Evolutionary conservation across 2,113 vertebrate genomes (phyloP), one percentile per base, ranked within the genome.

Genomic region (Pelmatolapia mariae): DNA sequence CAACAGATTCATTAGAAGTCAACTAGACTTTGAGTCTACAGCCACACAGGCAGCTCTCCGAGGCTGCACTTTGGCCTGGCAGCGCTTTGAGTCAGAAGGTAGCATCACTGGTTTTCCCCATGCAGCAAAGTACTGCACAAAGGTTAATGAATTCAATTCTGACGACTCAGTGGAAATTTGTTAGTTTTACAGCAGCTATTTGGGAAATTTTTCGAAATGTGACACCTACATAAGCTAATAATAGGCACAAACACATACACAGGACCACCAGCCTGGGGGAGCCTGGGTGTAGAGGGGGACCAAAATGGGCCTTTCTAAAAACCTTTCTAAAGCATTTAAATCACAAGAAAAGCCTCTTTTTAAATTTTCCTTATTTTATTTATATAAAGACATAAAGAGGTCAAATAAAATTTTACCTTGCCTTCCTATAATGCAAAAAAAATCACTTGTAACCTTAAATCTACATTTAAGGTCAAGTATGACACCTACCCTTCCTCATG

Each of bases 1-100:
- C 90, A 94, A 93, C 91, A 52, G 31, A 76, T 36, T 83, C 66
- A 93, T 86, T 81, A n/a, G 18, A 19, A 61, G 33, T 63, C 79
- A 89, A 86, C 22, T 59, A 80, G 38, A 83, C 18, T 31, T 43
- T 40, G 33, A 61, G 26, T 79, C 26, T 59, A 3, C 16, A 66
- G 87, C 24, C 12, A 36, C 16, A 47, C 71, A 76, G 24, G 71
- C 26, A 52, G 50, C 66, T 68, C 50, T 57, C 9, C 10, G 26
- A 84, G 26, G 61, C 33, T 43, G 57, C 31, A 12, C 53, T 24
- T 50, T 76, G 43, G 71, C 71, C 43, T 50, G 18, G 40, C 81
- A 47, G 40, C 2, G 5, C 57, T 47, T 33, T 63, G 45, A 61
- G 82, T 63, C n/a, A 53, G 45, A 78, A 6, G 57, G 43, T 31